Percentiles rank a stretch among this genome's conserved stretches.
phyloP scores from a whole-genome alignment of 2,797 vertebrate genomes.

The Erethizon dorsatum region DNA sequence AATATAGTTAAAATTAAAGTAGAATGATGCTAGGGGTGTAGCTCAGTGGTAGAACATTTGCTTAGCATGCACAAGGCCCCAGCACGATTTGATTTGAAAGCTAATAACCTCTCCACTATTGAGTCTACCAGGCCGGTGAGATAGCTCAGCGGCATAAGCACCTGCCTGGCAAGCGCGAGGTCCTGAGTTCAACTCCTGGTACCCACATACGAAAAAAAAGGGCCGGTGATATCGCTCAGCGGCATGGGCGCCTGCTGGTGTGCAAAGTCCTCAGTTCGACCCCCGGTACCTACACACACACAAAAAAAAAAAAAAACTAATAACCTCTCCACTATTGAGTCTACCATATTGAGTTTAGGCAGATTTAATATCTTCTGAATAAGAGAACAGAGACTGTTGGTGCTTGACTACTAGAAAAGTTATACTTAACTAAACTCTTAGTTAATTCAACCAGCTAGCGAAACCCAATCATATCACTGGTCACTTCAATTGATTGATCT shows the following conservation, averaged over 20 bases:
- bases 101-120: not conserved
- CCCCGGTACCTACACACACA: no score
- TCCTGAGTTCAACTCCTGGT: not conserved
- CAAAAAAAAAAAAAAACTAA: not conserved
- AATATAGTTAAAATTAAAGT: constrained; percentile 1
- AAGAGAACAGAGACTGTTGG: not conserved
- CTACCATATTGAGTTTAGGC: not conserved
- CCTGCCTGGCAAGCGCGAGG: not conserved
- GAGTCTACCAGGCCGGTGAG: not conserved
- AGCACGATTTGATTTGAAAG: not conserved
- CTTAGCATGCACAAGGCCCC: not conserved
- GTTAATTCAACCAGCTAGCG: not conserved
- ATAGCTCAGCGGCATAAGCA: no score
- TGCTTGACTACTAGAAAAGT: not conserved
- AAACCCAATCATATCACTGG: not conserved
- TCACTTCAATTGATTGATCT: not conserved
- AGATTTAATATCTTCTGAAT: not conserved
- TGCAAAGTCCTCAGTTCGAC: no score
- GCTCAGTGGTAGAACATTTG: not conserved
- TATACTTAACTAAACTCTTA: not conserved
- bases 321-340: not conserved
- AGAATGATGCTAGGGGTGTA: not conserved
- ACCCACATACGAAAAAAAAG: no score
- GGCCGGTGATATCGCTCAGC: no score
- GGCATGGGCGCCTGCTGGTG: no score